Evolutionary conservation across 2,797 vertebrate species (phyloP), one percentile per base, ranked within the genome.

Genomic region (Natrix natrix): DNA sequence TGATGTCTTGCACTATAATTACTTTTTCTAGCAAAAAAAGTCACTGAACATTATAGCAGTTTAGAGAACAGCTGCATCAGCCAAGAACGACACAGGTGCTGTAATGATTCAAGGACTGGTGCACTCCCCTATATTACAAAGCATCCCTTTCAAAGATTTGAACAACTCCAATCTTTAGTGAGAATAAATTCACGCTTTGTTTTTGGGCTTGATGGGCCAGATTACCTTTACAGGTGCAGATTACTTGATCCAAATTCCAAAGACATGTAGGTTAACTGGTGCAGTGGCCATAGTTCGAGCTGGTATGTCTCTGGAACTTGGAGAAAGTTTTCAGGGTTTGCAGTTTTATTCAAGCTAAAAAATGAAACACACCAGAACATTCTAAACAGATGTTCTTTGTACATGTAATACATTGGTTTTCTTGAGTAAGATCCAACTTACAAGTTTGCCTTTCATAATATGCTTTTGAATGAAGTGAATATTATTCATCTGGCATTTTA

Each of bases 391-490:
- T 22, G 17, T 56, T 26, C 7, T 13, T 24, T 87, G 8, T 54
- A n/a, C 48, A 55, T 37, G 22, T 88, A 69, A 8, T 10, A 87
- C n/a, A 28, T 66, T 91, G 86, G 66, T 26, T 92, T 2, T 89
- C 91, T 83, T 8, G 55, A 91, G 61, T 43, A 1, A 37, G 63
- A 87, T 37, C 37, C 89, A 32, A 26, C 88, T 43, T 90, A 5
- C 1, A 90, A 83, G 78, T 89, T 89, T 96, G 14, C 17, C 86
- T 55, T n/a, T 93, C 43, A 0, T 0, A 92, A 32, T 83, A 16
- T 55, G 26, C 32, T 11, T 94, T 28, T 59, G 90, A 4, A 11
- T 86, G 5, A 52, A 14, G 61, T 48, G 94, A 92, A 92, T 94
- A 26, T 52, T 63, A 92, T 6, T 61, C 37, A 54, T 43, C 20